Conservation (phyloP, 2,113 vertebrate genomes). For the Caracal caracal region DNA sequence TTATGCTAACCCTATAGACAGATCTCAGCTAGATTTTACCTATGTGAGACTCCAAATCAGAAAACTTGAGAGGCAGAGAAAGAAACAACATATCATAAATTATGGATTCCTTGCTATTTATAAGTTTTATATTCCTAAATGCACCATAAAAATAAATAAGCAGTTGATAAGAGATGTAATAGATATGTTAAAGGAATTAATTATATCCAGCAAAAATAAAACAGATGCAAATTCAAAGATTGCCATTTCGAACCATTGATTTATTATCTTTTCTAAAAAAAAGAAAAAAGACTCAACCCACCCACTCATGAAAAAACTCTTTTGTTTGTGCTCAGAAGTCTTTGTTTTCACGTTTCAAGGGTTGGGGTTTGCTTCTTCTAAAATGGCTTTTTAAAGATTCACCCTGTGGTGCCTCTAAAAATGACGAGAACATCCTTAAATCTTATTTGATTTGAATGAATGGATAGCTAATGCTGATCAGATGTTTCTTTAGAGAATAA, state of each 20-base stretch:
- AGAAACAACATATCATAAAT: not conserved
- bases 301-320: not conserved
- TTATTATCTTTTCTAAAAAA: not conserved
- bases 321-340: conserved; percentile 8
- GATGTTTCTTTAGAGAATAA: conserved; percentile 85
- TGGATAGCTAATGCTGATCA: conserved; percentile 85
- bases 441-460: conserved; percentile 84
- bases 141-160: not conserved
- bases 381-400: conserved; percentile 72
- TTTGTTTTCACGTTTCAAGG: conserved; percentile 46
- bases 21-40: not conserved
- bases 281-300: not conserved
- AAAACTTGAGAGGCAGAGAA: not conserved
- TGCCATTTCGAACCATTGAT: not conserved
- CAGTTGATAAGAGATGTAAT: not conserved
- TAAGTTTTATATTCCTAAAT: not conserved
- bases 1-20: not conserved
- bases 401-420: conserved; percentile 79
- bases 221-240: conserved; percentile 25
- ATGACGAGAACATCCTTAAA: conserved; percentile 82
- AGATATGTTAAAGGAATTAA: not conserved
- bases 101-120: not conserved
- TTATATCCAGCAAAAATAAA: conserved; percentile 33
- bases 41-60: not conserved
- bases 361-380: conserved; percentile 47